Conservation (phyloP, 2,888 invertebrate genomes). For the Seladonia tumulorum region DNA sequence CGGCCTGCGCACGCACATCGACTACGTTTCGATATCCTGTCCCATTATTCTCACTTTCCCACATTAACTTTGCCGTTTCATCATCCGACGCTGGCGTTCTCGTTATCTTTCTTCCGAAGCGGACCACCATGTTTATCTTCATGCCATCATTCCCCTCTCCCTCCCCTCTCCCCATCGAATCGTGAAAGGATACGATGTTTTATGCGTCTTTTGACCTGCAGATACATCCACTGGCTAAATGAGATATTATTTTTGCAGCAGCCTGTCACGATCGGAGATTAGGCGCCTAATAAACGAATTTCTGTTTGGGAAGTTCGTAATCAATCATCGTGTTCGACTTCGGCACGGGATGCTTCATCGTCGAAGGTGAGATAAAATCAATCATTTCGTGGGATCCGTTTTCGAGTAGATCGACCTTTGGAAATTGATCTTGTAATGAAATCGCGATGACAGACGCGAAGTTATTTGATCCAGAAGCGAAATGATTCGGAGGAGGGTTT, state of each 20-base stretch:
- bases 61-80: conserved; percentile 18
- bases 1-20: neutral
- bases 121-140: neutral
- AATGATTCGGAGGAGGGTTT: too few relatives aligned
- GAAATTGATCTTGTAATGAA: neutral
- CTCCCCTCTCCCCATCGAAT: neutral
- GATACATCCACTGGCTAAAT: neutral
- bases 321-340: neutral
- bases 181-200: neutral
- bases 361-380: neutral
- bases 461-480: too few relatives aligned
- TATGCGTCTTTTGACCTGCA: neutral
- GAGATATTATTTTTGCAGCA: neutral
- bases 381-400: neutral
- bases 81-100: neutral
- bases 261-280: neutral
- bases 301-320: neutral
- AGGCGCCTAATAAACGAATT: neutral
- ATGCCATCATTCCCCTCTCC: neutral
- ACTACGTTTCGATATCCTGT: neutral
- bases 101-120: neutral
- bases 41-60: conserved; percentile 11
- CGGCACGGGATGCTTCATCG: neutral
- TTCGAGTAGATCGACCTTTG: neutral
- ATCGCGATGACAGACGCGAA: neutral